phyloP scores from a whole-genome alignment of 2,797 vertebrate genomes.

The Discoglossus pictus region DNA sequence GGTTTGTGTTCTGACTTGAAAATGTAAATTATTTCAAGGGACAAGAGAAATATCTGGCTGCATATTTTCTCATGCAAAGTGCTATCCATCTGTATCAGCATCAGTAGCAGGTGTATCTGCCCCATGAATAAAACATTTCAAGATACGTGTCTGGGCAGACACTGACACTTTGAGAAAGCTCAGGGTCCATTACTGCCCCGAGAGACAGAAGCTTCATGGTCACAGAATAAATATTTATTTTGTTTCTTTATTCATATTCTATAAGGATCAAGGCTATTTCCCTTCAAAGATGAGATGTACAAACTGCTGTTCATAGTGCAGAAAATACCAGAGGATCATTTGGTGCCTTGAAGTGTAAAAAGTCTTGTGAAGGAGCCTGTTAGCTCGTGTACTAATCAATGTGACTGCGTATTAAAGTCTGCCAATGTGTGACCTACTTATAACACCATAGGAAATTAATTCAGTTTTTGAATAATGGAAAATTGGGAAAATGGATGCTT shows the following conservation, averaged over 20 bases:
- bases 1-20: too few relatives aligned
- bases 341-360: conserved; percentile 55
- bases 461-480: too few relatives aligned
- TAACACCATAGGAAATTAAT: too few relatives aligned
- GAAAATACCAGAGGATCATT: conserved; percentile 66
- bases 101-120: background rate
- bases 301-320: too few relatives aligned
- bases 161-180: conserved; percentile 11
- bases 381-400: conserved; percentile 45
- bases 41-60: too few relatives aligned
- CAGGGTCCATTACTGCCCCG: conserved; percentile 49
- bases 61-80: too few relatives aligned
- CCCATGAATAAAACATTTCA: background rate
- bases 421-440: conserved; percentile 31
- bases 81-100: background rate
- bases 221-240: conserved; percentile 64
- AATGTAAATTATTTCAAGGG: too few relatives aligned
- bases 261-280: conserved; percentile 60
- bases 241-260: conserved; percentile 61
- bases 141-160: too few relatives aligned
- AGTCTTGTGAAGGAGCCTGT: conserved; percentile 39
- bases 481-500: too few relatives aligned
- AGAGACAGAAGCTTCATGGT: conserved; percentile 50
- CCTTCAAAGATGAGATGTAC: conserved; percentile 58
- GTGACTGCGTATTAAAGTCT: conserved; percentile 37